These are phyloP conservation scores for Neria commutata DNA, from an alignment of 2,888 invertebrate species.

Conservation along the genomic window DNA sequence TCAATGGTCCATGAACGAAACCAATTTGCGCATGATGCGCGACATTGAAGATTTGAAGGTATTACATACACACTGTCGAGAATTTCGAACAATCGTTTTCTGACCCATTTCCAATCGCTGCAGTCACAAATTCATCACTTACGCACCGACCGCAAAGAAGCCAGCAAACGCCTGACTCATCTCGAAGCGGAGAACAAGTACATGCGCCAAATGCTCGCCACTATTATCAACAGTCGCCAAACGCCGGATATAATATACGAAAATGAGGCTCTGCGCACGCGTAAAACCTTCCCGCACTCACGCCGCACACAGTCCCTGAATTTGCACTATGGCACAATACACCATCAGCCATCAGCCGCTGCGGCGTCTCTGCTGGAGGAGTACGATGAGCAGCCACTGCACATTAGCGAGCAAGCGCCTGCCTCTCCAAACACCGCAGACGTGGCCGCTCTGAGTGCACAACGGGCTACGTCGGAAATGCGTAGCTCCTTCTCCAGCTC, in stretches of 20 bases:
- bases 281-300: conserved; percentile 43
- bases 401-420: conserved; percentile 3
- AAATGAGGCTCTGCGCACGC: conserved; percentile 51
- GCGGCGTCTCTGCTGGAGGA: conserved; percentile 50
- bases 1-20: conserved; percentile 60
- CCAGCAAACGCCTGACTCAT: conserved; percentile 71
- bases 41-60: conserved; percentile 62
- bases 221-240: conserved; percentile 50
- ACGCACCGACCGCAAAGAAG: conserved; percentile 69
- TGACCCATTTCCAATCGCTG: conserved; percentile 28
- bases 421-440: no score
- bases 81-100: not conserved
- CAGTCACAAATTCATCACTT: conserved; percentile 72
- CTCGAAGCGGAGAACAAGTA: conserved; percentile 72
- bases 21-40: conserved; percentile 57
- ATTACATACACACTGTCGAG: no score
- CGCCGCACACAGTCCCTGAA: conserved; percentile 52
- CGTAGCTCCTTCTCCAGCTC: conserved; percentile 46
- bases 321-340: conserved; percentile 58
- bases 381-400: conserved; percentile 35
- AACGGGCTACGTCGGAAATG: conserved; percentile 34
- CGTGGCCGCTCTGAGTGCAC: conserved; percentile 20
- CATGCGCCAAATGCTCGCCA: conserved; percentile 56
- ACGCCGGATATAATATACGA: conserved; percentile 54
- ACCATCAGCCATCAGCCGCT: conserved; percentile 45